phyloP scores from a whole-genome alignment of 1,140 invertebrate species.

The Drosophila auraria region DNA sequence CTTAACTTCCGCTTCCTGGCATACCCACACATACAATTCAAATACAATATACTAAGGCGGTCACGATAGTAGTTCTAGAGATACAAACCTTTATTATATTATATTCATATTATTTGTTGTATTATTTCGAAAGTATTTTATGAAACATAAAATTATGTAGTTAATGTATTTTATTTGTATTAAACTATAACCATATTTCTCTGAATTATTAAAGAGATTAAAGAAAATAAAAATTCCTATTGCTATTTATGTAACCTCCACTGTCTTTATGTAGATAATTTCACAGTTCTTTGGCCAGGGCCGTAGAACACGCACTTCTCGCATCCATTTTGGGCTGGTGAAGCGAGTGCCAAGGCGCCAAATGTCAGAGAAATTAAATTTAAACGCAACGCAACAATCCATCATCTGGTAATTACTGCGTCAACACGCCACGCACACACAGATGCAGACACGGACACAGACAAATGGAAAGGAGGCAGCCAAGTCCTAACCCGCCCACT shows the following conservation, averaged over 20 bases:
- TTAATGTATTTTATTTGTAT: background rate
- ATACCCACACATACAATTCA: conserved; percentile 35
- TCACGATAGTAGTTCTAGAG: background rate
- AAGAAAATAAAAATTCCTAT: no score
- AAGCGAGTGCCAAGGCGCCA: conserved; percentile 70
- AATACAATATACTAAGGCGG: background rate
- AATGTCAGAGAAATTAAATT: conserved; percentile 83
- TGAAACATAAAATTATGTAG: background rate
- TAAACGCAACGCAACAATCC: conserved; percentile 83
- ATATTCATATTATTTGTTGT: background rate
- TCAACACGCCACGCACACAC: conserved; percentile 76
- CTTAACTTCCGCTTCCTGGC: conserved; percentile 81
- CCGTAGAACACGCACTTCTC: conserved; percentile 69
- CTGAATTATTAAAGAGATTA: no score
- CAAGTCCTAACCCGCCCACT: conserved; percentile 48
- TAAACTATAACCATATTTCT: no score
- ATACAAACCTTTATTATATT: background rate
- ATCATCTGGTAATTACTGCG: conserved; percentile 83
- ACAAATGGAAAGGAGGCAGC: conserved; percentile 16
- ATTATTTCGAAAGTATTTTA: background rate
- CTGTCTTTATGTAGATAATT: conserved; percentile 71
- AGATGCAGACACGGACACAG: conserved; percentile 16
- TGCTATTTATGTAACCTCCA: background rate
- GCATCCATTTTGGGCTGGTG: conserved; percentile 67
- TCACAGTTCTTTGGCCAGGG: conserved; percentile 76